phyloP scores from a whole-genome alignment of 2,113 vertebrate species.

The Leptodactylus fuscus region DNA sequence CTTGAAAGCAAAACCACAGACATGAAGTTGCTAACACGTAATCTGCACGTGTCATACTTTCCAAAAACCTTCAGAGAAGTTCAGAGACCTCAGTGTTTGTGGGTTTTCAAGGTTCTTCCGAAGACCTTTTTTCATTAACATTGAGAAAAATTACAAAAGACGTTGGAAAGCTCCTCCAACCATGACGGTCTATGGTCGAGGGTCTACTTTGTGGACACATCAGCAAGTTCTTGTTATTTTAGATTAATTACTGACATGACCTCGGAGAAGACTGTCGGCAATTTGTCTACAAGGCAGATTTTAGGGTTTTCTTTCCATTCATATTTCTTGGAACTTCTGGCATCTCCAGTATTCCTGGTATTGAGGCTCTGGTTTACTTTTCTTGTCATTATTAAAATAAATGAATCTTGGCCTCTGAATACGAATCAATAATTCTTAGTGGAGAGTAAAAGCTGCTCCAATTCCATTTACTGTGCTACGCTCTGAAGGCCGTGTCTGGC shows the following conservation, averaged over 20 bases:
- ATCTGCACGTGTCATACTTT: conserved; percentile 28
- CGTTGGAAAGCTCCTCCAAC: background rate
- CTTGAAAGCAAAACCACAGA: background rate
- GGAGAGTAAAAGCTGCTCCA: background rate
- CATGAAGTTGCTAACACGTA: background rate
- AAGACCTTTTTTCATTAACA: background rate
- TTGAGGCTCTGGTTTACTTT: background rate
- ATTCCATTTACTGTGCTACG: background rate
- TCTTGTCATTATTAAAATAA: background rate
- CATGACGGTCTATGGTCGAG: conserved; percentile 2
- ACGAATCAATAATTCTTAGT: background rate
- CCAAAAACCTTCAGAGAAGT: background rate
- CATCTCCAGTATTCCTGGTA: background rate
- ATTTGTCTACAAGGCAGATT: background rate
- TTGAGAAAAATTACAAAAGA: conserved; percentile 5
- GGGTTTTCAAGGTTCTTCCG: background rate
- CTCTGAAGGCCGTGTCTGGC: background rate
- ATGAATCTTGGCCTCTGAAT: background rate
- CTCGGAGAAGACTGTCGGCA: background rate
- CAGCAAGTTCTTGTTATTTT: background rate
- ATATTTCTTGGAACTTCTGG: background rate
- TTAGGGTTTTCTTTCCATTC: background rate
- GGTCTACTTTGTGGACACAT: background rate
- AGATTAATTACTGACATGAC: background rate
- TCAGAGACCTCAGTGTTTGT: background rate